These are phyloP conservation scores for Holotrichia oblita DNA, from an alignment of 1,140 invertebrate species.

Conservation along the genomic window DNA sequence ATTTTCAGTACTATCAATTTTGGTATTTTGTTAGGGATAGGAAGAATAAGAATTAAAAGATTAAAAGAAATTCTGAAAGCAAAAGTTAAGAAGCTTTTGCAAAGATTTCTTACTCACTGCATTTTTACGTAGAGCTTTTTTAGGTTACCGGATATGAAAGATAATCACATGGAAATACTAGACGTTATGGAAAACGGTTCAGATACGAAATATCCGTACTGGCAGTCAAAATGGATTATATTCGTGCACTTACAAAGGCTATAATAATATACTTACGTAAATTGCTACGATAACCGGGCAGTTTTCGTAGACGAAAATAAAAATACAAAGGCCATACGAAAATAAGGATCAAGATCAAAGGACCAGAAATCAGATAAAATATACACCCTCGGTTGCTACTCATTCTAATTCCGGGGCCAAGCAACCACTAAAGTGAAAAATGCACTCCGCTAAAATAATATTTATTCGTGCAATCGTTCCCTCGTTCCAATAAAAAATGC, in stretches of 20 bases:
- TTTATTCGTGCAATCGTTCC: slow-evolving; percentile 55
- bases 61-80: too few relatives aligned
- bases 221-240: not conserved
- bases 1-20: too few relatives aligned
- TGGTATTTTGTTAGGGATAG: too few relatives aligned
- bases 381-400: slow-evolving; percentile 32
- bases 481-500: slow-evolving; percentile 57
- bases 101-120: too few relatives aligned
- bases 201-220: too few relatives aligned
- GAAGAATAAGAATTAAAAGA: too few relatives aligned
- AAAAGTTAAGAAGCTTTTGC: too few relatives aligned
- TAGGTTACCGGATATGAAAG: too few relatives aligned
- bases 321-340: not conserved
- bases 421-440: slow-evolving; percentile 56
- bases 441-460: slow-evolving; percentile 58
- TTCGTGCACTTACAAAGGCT: not conserved
- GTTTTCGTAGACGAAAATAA: slow-evolving; percentile 2
- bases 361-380: slow-evolving; percentile 36
- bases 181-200: too few relatives aligned
- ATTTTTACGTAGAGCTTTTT: too few relatives aligned
- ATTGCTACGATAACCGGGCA: slow-evolving; percentile 7
- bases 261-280: slow-evolving; percentile 13
- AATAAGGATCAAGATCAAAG: slow-evolving; percentile 26
- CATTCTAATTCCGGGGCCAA: slow-evolving; percentile 29
- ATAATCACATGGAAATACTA: too few relatives aligned